phyloP scores from a whole-genome alignment of 1,140 invertebrate species.

The Dendrolimus kikuchii region DNA sequence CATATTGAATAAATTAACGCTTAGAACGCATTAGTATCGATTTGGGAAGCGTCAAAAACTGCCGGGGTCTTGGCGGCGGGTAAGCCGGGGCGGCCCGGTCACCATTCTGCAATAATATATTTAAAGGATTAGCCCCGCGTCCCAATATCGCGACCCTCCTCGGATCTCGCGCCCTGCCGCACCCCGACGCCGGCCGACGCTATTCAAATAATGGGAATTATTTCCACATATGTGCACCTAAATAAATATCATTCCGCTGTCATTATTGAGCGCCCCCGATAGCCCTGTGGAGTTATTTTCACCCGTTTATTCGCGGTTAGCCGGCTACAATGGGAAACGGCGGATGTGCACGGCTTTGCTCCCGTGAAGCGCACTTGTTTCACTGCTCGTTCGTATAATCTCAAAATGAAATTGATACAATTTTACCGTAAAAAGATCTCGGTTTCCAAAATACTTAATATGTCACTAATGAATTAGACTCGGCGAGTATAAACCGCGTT shows the following conservation, averaged over 20 bases:
- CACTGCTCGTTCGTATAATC: constrained; percentile 2
- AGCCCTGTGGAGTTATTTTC: constrained; percentile 54
- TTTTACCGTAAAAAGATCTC: not conserved
- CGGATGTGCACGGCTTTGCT: constrained; percentile 16
- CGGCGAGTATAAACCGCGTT: constrained; percentile 8
- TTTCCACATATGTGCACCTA: constrained; percentile 72
- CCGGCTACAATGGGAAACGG: constrained; percentile 22
- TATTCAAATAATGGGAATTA: constrained; percentile 72
- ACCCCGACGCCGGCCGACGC: constrained; percentile 35
- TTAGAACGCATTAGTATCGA: constrained; percentile 48
- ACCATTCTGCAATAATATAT: constrained; percentile 69
- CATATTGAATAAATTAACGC: constrained; percentile 27
- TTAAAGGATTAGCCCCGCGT: constrained; percentile 71
- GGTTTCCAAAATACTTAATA: too few relatives aligned
- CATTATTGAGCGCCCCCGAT: constrained; percentile 71
- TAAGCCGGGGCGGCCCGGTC: constrained; percentile 39
- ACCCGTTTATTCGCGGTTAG: constrained; percentile 47
- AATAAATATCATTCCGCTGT: constrained; percentile 69
- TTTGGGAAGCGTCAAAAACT: constrained; percentile 57
- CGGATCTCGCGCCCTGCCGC: constrained; percentile 12
- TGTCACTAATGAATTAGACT: too few relatives aligned
- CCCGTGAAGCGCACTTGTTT: constrained; percentile 1
- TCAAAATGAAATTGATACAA: not conserved
- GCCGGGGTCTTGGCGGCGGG: constrained; percentile 38
- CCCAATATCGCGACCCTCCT: constrained; percentile 69